Base-by-base conservation (phyloP, 1,140 invertebrate genomes). In the Diploscapter pachys region DNA sequence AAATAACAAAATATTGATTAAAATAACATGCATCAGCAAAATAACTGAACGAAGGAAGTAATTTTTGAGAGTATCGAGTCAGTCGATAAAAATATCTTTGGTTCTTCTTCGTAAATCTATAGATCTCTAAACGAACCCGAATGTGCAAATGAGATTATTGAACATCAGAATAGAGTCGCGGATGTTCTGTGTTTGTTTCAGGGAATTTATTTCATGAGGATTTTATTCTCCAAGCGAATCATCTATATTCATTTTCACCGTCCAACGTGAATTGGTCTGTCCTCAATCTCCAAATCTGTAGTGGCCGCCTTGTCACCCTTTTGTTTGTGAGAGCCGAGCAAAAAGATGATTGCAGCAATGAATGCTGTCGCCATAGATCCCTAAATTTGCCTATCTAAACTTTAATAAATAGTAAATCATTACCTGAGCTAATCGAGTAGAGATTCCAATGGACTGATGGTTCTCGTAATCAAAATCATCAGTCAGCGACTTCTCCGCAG, bases 241-340 rank as follows among this genome's bases (percentile, higher is more conserved):
- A 31, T 31, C 31, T 31, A 31, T 31, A 31, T 31, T 31, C 31
- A 31, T 31, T 31, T 31, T 31, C 31, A 31, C 1, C 81, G 76
- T 61, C 82, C 80, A n/a, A 83, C 75, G 71, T 83, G 80, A 56
- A 82, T 68, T 49, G 81, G 80, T 65, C 81, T 31, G 63, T 83
- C 81, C 64, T 83, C 81, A 55, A 82, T 82, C 71, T 83, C 82
- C 67, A 83, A 80, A 61, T 83, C 82, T 8, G 72, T 78, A 4
- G 82, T 83, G 9, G 82, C 82, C 9, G 82, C 82, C 9, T 75
- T 75, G 59, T 75, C 82, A 6, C 82, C 82, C 72, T 83, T 83
- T 75, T 83, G 82, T 70, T 83, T 83, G 53, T 78, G 77, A 9
- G 79, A 80, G 13, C 73, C 82, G 5, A 81, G 63, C 3, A 68